Conservation (phyloP, 2,113 vertebrate species). For the Azemiops feae region DNA sequence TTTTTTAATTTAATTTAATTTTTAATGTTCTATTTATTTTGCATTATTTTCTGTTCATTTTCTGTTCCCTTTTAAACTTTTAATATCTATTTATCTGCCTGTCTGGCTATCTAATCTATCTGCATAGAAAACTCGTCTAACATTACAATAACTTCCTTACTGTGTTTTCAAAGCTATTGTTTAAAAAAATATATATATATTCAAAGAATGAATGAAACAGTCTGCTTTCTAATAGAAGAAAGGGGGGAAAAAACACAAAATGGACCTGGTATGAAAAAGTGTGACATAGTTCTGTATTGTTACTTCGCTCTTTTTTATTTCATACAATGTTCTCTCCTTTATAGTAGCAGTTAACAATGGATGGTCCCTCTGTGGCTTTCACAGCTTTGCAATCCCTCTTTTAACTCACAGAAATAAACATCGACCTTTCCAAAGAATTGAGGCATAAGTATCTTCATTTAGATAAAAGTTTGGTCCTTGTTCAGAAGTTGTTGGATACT, state of each 20-base stretch:
- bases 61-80: not conserved
- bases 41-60: not conserved
- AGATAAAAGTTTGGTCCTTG: not conserved
- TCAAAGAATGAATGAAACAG: not conserved
- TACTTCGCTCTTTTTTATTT: not conserved
- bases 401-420: not conserved
- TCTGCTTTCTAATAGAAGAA: not conserved
- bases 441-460: not conserved
- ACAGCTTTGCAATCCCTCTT: not conserved
- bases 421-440: not conserved
- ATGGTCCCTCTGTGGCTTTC: not conserved
- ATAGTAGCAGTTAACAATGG: not conserved
- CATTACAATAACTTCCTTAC: not conserved
- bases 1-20: too few relatives aligned
- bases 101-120: not conserved
- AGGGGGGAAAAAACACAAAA: not conserved
- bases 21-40: not conserved
- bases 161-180: not conserved
- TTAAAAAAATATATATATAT: not conserved
- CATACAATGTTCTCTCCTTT: not conserved
- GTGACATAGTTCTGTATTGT: not conserved
- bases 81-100: not conserved
- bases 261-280: not conserved
- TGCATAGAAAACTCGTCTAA: not conserved
- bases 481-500: not conserved